Base-by-base conservation (phyloP, 2,888 invertebrate species). In the Mylabris sibirica region DNA sequence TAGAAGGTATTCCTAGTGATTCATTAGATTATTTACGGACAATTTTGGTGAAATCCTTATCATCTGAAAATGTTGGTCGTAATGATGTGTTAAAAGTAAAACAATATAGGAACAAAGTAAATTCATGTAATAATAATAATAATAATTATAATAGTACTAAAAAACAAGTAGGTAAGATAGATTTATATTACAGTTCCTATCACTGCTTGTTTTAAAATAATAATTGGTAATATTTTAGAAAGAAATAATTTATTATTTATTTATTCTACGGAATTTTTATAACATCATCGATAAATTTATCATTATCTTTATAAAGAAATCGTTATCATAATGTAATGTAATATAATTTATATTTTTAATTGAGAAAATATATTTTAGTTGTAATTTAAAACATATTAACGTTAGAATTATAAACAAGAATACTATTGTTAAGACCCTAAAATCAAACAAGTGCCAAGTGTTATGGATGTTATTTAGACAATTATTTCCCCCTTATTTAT, bases 41-140 rank as follows among this genome's bases (percentile, higher is more conserved):
- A 65, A 88, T 89, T 75, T 84, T 89, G 66, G 87, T 89, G 75
- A 86, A 86, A 70, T 88, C 88, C 53, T 78, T 89, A 76, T 87
- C 88, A 38, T 84, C 86, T 71, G 89, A 89, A 82, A 89, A 89
- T 81, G 85, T 89, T 67, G 86, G 87, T 9, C 84, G 85, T 53
- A 83, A 85, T 78, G 87, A 87, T 77, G 80, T 86, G 63, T 79
- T 73, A 59, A 77, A 76, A 74, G 76, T 78, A 63, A 70, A 71
- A 65, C 68, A 66, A 34, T 71, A 63, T 61, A 66, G 62, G 59
- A 65, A 63, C 38, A 71, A 71, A 59, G 68, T 59, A 63, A 68
- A 68, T 20, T 24, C 66, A 17, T 71, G 66, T 59, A 35, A 38
- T 35, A 59, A 53, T 59, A 65, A 63, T 30, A 30, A 65, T 67